Conservation (phyloP, 2,888 invertebrate species). For the Pseudeuparius sepicola region DNA sequence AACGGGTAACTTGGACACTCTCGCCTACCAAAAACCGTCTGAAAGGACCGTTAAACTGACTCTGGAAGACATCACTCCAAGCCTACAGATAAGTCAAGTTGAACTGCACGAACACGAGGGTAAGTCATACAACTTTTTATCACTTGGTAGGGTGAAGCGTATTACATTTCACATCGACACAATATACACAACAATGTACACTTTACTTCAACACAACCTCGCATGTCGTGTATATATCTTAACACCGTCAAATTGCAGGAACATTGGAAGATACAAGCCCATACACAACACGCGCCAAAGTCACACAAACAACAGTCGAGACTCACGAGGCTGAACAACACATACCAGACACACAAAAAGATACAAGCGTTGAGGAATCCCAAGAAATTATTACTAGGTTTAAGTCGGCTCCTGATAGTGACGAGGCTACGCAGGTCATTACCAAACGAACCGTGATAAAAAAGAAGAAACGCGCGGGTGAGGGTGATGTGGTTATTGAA, state of each 20-base stretch:
- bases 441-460: slow-evolving; percentile 48
- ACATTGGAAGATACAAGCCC: slow-evolving; percentile 36
- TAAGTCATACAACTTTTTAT: too few relatives aligned
- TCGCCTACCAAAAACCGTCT: slow-evolving; percentile 37
- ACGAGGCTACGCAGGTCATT: slow-evolving; percentile 46
- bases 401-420: slow-evolving; percentile 41
- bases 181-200: slow-evolving; percentile 21
- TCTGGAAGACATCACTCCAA: slow-evolving; percentile 35
- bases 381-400: slow-evolving; percentile 54
- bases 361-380: slow-evolving; percentile 40
- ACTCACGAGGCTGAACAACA: slow-evolving; percentile 35
- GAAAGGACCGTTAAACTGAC: slow-evolving; percentile 38
- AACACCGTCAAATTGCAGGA: slow-evolving; percentile 33
- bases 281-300: slow-evolving; percentile 37
- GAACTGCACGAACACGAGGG: slow-evolving; percentile 41
- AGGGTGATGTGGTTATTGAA: slow-evolving; percentile 46
- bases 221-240: too few relatives aligned
- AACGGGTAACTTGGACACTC: slow-evolving; percentile 41
- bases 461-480: slow-evolving; percentile 30
- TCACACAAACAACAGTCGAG: slow-evolving; percentile 33
- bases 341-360: slow-evolving; percentile 32
- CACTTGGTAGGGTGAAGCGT: slow-evolving; percentile 1
- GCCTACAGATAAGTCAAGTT: slow-evolving; percentile 41
- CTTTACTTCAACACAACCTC: too few relatives aligned
- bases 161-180: slow-evolving; percentile 18